Evolutionary conservation across 2,888 invertebrate species (phyloP).

Genomic region (Conops quadrifasciatus): DNA sequence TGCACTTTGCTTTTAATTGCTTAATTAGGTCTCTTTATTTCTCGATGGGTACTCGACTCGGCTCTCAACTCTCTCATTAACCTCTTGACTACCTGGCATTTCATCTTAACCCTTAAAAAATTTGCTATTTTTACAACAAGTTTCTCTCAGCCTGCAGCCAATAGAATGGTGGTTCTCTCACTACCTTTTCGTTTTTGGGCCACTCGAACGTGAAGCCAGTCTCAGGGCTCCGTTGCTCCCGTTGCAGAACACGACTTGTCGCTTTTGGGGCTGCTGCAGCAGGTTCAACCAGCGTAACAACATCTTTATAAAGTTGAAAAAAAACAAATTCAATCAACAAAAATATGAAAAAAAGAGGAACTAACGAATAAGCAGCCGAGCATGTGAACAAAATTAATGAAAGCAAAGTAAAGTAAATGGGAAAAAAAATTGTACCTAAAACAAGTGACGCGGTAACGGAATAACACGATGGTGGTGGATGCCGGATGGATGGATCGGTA

Average conservation of each 20-base stretch:
- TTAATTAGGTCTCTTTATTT: neutral
- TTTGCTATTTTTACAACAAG: neutral
- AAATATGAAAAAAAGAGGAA: neutral
- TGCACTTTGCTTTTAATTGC: neutral
- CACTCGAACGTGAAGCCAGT: too few relatives aligned
- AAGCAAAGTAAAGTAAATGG: neutral
- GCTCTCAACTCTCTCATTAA: neutral
- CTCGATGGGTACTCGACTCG: neutral
- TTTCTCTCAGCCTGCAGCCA: neutral
- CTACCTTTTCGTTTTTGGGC: too few relatives aligned
- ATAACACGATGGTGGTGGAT: too few relatives aligned
- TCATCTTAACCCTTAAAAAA: neutral
- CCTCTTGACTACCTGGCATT: neutral
- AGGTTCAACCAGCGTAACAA: constrained; percentile 8
- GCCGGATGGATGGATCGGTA: too few relatives aligned
- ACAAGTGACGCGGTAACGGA: too few relatives aligned
- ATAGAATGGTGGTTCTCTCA: neutral
- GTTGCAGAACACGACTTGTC: too few relatives aligned
- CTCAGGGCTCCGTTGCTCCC: too few relatives aligned
- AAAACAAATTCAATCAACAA: neutral
- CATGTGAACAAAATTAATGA: constrained; percentile 9
- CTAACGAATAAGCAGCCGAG: neutral
- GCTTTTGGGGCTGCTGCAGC: neutral
- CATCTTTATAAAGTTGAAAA: neutral
- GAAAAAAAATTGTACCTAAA: too few relatives aligned